Percentiles rank a stretch among this genome's conserved stretches.
These are phyloP conservation scores for Acrocephalus scirpaceus DNA, from an alignment of 2,797 vertebrate species.

Conservation along the genomic window DNA sequence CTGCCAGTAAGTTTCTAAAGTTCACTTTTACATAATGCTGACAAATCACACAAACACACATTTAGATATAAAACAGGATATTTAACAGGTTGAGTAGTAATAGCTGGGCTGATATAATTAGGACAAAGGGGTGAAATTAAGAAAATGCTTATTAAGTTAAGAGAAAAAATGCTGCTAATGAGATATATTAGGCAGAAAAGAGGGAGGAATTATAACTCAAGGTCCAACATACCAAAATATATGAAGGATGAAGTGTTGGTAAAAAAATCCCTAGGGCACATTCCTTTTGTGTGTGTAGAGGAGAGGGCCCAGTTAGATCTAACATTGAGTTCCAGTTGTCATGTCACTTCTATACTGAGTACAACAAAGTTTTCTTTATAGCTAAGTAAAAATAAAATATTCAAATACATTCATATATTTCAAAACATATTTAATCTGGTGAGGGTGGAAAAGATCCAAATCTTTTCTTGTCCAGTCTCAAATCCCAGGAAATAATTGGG, in stretches of 20 bases:
- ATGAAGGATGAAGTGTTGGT: background rate
- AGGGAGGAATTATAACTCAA: background rate
- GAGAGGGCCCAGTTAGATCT: background rate
- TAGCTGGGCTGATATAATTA: background rate
- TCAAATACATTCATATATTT: background rate
- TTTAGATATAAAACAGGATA: background rate
- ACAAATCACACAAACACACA: background rate
- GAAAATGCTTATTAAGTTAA: background rate
- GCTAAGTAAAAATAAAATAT: background rate
- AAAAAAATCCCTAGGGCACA: background rate
- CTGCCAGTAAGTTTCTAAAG: slow-evolving; percentile 90
- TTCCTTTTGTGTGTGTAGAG: background rate
- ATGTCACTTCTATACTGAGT: background rate
- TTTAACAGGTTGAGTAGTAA: background rate
- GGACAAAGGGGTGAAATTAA: background rate
- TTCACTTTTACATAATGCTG: slow-evolving; percentile 20
- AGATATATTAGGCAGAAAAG: background rate
- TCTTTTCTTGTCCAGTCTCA: background rate
- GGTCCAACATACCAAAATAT: background rate
- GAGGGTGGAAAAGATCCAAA: background rate
- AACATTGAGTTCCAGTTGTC: background rate
- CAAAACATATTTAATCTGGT: background rate
- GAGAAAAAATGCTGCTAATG: background rate
- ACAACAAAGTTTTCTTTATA: background rate
- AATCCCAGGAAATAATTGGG: background rate